These are phyloP conservation scores for Imbricaverruca yamaguchii DNA, from an alignment of 2,888 invertebrate species.

Conservation along the genomic window DNA sequence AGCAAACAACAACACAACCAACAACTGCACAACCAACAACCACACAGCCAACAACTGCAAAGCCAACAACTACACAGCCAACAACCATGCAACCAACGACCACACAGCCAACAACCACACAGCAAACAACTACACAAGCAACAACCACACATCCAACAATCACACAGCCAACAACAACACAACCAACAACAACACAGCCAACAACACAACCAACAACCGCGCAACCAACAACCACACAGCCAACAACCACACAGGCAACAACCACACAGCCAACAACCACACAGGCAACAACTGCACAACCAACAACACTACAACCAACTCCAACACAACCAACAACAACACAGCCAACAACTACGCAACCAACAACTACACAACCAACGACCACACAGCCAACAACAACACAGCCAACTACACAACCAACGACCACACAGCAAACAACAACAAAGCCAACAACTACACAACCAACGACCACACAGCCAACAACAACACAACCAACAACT, in stretches of 20 bases:
- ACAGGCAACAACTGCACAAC: background rate
- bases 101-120: too few relatives aligned
- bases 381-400: background rate
- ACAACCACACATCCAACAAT: too few relatives aligned
- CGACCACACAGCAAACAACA: background rate
- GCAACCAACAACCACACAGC: background rate
- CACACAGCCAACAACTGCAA: too few relatives aligned
- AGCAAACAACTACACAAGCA: too few relatives aligned
- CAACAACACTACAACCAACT: background rate
- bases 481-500: background rate
- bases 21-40: background rate
- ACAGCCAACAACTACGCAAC: background rate
- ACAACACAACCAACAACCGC: background rate
- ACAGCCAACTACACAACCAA: background rate
- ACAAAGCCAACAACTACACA: background rate
- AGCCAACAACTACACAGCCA: too few relatives aligned
- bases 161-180: too few relatives aligned
- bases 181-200: background rate
- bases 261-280: background rate
- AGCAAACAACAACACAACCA: too few relatives aligned
- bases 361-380: background rate
- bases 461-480: background rate
- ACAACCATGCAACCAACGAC: too few relatives aligned
- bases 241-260: background rate
- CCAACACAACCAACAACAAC: background rate